Evolutionary conservation across 2,797 vertebrate genomes (phyloP).

Genomic region (Muscicapa striata): DNA sequence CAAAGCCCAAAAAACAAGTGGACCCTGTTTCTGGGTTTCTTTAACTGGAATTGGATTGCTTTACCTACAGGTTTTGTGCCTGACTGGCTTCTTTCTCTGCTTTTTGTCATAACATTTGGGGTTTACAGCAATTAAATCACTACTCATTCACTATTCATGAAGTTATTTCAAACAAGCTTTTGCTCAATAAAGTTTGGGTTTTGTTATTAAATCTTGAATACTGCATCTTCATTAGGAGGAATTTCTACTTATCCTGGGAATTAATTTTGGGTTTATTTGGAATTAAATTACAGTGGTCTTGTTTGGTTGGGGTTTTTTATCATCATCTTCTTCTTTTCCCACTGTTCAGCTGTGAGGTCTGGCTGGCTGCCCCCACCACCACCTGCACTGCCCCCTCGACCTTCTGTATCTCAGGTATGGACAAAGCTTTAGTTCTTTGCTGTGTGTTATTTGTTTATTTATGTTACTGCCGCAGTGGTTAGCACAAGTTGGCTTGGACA

Average conservation of each 20-base stretch:
- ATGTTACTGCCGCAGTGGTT: neutral
- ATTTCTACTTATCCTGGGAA: neutral
- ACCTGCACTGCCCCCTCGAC: constrained; percentile 90
- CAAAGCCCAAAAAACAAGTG: neutral
- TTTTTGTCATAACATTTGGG: neutral
- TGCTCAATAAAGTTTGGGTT: neutral
- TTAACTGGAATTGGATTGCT: neutral
- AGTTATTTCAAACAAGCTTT: neutral
- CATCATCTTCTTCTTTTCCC: neutral
- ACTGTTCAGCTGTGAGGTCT: constrained; percentile 80
- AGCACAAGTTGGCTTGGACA: neutral
- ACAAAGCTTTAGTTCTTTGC: neutral
- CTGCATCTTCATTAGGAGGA: neutral
- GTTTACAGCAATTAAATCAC: constrained; percentile 8
- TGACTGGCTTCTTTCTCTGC: neutral
- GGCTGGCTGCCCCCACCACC: constrained; percentile 88
- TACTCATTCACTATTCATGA: neutral
- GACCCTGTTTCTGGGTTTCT: neutral
- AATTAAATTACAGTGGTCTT: neutral
- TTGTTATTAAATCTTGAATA: neutral
- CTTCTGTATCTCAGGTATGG: constrained; percentile 86
- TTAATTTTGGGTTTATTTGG: neutral
- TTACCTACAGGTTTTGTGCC: neutral
- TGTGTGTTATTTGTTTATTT: neutral
- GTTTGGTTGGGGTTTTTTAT: neutral